Evolutionary conservation across 2,888 invertebrate genomes (phyloP).

Genomic region (Drosophila nr. perissopoda): DNA sequence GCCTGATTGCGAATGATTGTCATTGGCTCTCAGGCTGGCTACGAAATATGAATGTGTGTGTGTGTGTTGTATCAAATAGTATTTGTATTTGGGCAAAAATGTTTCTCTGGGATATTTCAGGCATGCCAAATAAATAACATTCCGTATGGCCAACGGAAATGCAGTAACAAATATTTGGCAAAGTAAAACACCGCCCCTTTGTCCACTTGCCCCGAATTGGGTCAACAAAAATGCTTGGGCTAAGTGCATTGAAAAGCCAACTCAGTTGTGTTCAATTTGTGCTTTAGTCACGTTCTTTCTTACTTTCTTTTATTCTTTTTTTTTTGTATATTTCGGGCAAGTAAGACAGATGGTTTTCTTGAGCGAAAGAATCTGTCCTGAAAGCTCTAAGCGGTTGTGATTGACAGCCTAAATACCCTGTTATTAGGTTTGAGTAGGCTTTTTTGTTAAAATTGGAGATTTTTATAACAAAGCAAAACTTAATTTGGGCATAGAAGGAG

Average conservation of each 20-base stretch:
- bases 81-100: conserved; percentile 10
- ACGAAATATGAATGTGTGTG: conserved; percentile 1
- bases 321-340: background rate
- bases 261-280: conserved; percentile 9
- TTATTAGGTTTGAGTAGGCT: background rate
- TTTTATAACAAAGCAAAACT: background rate
- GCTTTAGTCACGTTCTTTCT: conserved; percentile 33
- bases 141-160: conserved; percentile 37
- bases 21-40: conserved; percentile 38
- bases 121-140: conserved; percentile 52
- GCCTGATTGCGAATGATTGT: conserved; percentile 65
- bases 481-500: background rate
- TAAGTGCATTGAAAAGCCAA: conserved; percentile 44
- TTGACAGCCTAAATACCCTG: conserved; percentile 5
- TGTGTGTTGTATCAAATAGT: conserved; percentile 16
- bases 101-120: conserved; percentile 25
- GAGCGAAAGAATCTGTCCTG: background rate
- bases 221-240: conserved; percentile 40
- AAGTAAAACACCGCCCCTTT: background rate
- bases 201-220: conserved; percentile 14
- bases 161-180: conserved; percentile 32
- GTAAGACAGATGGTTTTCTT: background rate
- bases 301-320: background rate
- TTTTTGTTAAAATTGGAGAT: background rate
- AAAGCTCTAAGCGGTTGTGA: background rate